Evolutionary conservation across 2,113 vertebrate species (phyloP).

Genomic region (Takifugu bimaculatus): DNA sequence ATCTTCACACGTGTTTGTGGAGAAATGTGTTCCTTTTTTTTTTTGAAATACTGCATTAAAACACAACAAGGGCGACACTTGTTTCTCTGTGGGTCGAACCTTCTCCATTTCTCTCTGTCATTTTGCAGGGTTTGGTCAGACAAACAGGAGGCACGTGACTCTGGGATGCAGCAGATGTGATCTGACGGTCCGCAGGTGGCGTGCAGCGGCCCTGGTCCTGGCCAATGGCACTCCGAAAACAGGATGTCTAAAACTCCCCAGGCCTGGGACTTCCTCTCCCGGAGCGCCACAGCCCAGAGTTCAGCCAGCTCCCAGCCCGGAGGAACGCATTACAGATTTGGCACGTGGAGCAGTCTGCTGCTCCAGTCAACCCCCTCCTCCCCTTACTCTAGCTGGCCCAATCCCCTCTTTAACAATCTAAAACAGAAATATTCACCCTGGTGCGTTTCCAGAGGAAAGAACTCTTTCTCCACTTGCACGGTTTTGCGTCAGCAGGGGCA

Average conservation of each 20-base stretch:
- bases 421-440: conserved; percentile 69
- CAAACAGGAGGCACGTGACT: conserved; percentile 30
- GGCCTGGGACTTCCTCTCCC: conserved; percentile 69
- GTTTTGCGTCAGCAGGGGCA: conserved; percentile 68
- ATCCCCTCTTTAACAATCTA: conserved; percentile 60
- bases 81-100: too few relatives aligned
- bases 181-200: conserved; percentile 59
- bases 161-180: conserved; percentile 49
- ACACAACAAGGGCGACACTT: too few relatives aligned
- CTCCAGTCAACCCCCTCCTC: conserved; percentile 33
- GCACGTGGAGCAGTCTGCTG: conserved; percentile 64
- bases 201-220: conserved; percentile 43
- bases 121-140: too few relatives aligned
- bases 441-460: conserved; percentile 66
- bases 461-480: conserved; percentile 39
- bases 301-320: conserved; percentile 60
- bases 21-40: too few relatives aligned
- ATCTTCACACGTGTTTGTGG: background rate
- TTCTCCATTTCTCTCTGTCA: too few relatives aligned
- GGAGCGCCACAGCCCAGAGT: conserved; percentile 55
- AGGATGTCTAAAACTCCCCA: conserved; percentile 75
- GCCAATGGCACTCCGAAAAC: conserved; percentile 66
- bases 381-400: conserved; percentile 31
- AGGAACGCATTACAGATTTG: conserved; percentile 70
- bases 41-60: too few relatives aligned